Percentiles rank a stretch among this genome's conserved stretches.
These are phyloP conservation scores for Amblyraja radiata DNA, from an alignment of 2,797 vertebrate genomes.

Conservation along the genomic window DNA sequence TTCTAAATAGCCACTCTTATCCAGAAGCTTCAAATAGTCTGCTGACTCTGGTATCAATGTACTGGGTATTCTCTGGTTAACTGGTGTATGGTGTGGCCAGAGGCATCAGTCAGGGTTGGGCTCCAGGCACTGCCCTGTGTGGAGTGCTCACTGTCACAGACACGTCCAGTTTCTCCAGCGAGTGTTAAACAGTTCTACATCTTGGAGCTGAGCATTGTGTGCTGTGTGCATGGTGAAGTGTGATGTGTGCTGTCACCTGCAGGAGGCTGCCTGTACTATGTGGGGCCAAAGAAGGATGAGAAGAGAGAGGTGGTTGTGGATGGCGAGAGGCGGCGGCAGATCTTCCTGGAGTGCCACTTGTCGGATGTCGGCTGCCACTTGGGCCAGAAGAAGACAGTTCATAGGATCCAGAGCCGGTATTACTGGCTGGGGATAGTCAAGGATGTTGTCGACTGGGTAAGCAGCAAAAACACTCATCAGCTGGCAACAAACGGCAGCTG, in stretches of 20 bases:
- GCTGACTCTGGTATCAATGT: no score
- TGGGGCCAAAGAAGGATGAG: constrained; percentile 79
- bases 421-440: constrained; percentile 89
- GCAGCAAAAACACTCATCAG: background rate
- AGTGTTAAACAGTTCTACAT: background rate
- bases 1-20: no score
- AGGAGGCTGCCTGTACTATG: constrained; percentile 78
- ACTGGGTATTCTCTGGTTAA: background rate
- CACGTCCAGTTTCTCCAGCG: background rate
- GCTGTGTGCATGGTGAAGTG: background rate
- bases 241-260: background rate
- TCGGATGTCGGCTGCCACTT: constrained; percentile 76
- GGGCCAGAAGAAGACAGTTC: constrained; percentile 84
- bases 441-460: constrained; percentile 86
- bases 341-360: constrained; percentile 81
- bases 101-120: background rate
- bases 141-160: background rate
- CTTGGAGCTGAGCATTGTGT: background rate
- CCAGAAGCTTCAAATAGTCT: no score
- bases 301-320: constrained; percentile 84
- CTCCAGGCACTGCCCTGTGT: no score
- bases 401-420: constrained; percentile 80
- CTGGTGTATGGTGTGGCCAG: background rate
- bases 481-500: background rate
- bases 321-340: constrained; percentile 67